A percentile compares a stretch with the other conserved stretches of the same genome.
phyloP scores from a whole-genome alignment of 2,797 vertebrate genomes.

The Parauchenoglanis ngamensis region DNA sequence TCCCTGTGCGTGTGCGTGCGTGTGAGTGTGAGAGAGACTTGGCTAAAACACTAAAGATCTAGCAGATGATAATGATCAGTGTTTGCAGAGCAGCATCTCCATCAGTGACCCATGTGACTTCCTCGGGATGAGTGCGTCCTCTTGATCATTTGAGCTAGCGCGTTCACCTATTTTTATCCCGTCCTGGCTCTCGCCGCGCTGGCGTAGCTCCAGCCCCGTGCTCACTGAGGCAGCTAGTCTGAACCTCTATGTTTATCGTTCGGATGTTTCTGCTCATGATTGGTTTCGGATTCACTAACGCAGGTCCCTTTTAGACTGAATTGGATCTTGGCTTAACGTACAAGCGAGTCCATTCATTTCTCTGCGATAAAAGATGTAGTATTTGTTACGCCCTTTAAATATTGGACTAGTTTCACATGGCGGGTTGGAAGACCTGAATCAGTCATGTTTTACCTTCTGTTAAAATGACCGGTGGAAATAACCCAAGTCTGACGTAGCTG shows the following conservation, averaged over 20 bases:
- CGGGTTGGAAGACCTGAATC: neutral
- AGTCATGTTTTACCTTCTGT: no score
- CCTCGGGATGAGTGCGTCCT: constrained; percentile 38
- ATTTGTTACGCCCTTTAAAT: neutral
- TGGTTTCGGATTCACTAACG: neutral
- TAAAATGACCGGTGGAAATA: neutral
- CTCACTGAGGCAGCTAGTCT: neutral
- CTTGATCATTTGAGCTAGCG: constrained; percentile 7
- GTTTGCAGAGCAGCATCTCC: constrained; percentile 49
- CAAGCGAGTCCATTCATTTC: neutral
- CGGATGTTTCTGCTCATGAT: neutral
- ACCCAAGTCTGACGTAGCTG: neutral
- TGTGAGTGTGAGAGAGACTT: neutral
- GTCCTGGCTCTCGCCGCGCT: neutral
- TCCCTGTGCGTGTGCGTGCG: neutral
- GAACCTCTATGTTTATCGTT: constrained; percentile 7
- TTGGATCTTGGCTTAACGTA: neutral
- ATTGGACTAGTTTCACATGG: neutral
- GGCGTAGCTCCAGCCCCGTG: constrained; percentile 1
- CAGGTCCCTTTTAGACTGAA: neutral
- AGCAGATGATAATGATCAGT: constrained; percentile 52
- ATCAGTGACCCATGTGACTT: constrained; percentile 39
- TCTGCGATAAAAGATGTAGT: neutral
- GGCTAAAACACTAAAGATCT: constrained; percentile 26
- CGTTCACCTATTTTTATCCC: constrained; percentile 21